These are phyloP conservation scores for Manis crassicaudata DNA, from an alignment of 2,797 vertebrate genomes.

Conservation along the genomic window DNA sequence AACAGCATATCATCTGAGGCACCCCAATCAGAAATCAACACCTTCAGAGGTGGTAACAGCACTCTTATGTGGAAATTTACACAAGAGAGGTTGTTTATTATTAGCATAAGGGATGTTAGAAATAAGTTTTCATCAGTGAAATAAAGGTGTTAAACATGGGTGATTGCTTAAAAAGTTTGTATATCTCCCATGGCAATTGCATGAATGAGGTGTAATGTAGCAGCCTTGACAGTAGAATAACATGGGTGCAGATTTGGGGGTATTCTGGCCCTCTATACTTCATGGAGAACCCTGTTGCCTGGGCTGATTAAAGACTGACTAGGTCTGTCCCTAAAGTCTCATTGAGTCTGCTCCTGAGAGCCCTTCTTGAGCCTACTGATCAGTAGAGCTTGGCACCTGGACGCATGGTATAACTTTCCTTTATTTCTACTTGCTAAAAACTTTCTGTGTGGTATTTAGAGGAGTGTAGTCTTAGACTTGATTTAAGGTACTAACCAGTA, in stretches of 20 bases:
- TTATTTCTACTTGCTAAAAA: neutral
- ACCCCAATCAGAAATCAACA: slow-evolving; percentile 35
- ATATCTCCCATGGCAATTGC: neutral
- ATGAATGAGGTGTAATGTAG: neutral
- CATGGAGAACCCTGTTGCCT: neutral
- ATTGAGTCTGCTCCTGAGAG: neutral
- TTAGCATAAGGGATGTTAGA: slow-evolving; percentile 44
- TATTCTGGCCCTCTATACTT: neutral
- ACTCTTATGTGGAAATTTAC: slow-evolving; percentile 51
- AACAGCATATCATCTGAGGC: neutral
- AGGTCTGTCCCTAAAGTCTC: neutral
- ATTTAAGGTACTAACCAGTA: neutral
- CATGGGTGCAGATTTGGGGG: neutral
- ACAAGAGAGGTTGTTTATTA: slow-evolving; percentile 50
- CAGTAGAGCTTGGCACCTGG: neutral
- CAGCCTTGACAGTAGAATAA: neutral
- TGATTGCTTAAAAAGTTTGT: neutral
- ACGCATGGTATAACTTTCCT: neutral
- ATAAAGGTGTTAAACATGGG: neutral
- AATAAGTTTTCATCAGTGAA: slow-evolving; percentile 59
- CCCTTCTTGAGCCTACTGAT: neutral
- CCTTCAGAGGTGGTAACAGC: slow-evolving; percentile 47
- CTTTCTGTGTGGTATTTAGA: neutral
- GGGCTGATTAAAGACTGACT: neutral
- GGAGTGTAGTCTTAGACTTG: neutral